Evolutionary conservation across 2,113 vertebrate genomes (phyloP), one percentile per base, ranked within the genome.

Genomic region (Varanus salvator): DNA sequence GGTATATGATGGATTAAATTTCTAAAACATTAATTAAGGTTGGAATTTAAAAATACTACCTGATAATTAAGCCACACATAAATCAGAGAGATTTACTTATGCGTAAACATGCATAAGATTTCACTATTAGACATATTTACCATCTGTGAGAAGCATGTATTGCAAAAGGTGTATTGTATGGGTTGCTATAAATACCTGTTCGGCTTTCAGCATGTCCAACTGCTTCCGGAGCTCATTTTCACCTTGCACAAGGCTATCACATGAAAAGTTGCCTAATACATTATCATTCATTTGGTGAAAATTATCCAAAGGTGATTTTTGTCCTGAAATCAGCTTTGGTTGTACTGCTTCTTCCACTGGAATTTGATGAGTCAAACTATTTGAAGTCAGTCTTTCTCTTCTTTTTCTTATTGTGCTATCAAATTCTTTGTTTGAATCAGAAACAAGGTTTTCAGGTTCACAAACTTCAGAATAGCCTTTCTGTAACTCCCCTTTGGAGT

Each of bases 191-290:
- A 97, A 8, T 97, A 97, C 98, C 97, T 97, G 97, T 91, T 98
- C 97, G 85, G 95, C 94, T 91, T 96, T 96, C 71, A 97, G 93
- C 60, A 92, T 34, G 82, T 89, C 91, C 95, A 98, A 95, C 94
- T 98, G 97, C 93, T 98, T 96, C 95, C 97, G 95, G 94, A 97
- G 97, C 44, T 96, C 91, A 87, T 94, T 91, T 96, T 96, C 97
- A 89, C 71, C 87, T 60, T 88, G 93, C 57, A 96, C 90, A 93
- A 92, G 60, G 3, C 92, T 82, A 66, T 86, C 68, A 85, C 88
- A 77, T 0, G 94, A 93, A 71, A 96, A 93, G 88, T 96, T 96
- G 84, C 92, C 95, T 77, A 94, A 93, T 81, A 94, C 92, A 92
- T 88, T 96, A 75, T 95, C 96, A 91, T 92, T 93, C 8, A 92